Evolutionary conservation across 2,888 invertebrate species (phyloP), one percentile per base, ranked within the genome.

Genomic region (Endotricha flammealis): DNA sequence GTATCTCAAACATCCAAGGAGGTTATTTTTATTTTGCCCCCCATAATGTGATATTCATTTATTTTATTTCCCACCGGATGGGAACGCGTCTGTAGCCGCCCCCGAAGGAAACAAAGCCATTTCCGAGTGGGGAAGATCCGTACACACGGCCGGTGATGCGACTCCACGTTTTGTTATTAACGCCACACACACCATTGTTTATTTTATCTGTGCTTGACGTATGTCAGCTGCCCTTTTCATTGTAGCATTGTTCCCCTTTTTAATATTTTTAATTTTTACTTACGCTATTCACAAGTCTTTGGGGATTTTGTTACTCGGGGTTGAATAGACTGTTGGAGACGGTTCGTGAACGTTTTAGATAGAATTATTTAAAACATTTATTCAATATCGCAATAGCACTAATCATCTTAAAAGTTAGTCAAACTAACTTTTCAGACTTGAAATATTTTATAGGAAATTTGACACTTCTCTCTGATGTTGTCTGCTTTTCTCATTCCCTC

Each of bases 21-120:
- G 55, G 60, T 61, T 71, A 64, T 72, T 67, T 67, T 71, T 67
- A 57, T 62, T 62, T 52, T 56, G 49, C 50, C 53, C 52, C 60
- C 57, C 61, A 62, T 71, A 64, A 73, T 70, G 69, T 64, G 71
- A 73, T 76, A 74, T 81, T 74, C 69, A 72, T 77, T 81, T 71
- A 70, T 72, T 77, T 73, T 69, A 74, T 80, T 77, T 76, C 72
- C 72, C 73, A 58, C 52, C 68, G 74, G 74, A 77, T 62, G 66
- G 53, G 54, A 56, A 57, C 59, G 54, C 61, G 59, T 55, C 59
- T 62, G 64, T 60, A 54, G 59, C 61, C 51, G 56, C 55, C 50
- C 55, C 50, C 49, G 48, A 57, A 72, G 79, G 76, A 79, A 80
- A 80, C 81, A 81, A 80, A 79, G 75, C 72, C 69, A 78, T 81